Base-by-base conservation (phyloP, 2,797 vertebrate genomes). In the Xerus rutilus region DNA sequence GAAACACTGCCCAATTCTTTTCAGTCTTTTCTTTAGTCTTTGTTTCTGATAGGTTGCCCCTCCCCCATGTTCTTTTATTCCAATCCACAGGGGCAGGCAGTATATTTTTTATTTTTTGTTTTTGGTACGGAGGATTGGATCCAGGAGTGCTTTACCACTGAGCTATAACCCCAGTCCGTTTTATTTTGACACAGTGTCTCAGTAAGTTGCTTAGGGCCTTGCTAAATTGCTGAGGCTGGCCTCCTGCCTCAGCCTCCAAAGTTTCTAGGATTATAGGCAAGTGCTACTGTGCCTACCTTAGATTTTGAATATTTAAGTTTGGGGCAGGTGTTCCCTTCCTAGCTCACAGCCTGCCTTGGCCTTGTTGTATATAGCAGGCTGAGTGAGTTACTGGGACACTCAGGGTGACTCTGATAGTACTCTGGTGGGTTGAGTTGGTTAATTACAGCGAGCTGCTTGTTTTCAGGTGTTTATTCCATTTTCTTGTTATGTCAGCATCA, bases 361-460 rank as follows among this genome's bases (percentile, higher is more conserved):
- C 85, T 86, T 39, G 47, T n/a, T 77, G 52, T 57, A 57, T 81
- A 35, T 35, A 70, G 49, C 47, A 32, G 45, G n/a, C 52, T 39
- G 39, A 14, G 70, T 91, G 28, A 23, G 21, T 92, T 78, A 59
- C 86, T n/a, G 28, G 84, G 62, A 86, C n/a, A 77, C 64, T 64
- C 28, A 15, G 23, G 64, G 39, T 69, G 59, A 73, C 0, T 14
- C 45, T 95, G 59, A 92, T 25, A 79, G 39, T 81, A 57, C 57
- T n/a, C 79, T 93, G 32, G 39, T 86, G 70, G 45, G 88, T 25
- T 77, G 72, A 94, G 52, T 86, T 95, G 79, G 95, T 90, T 86
- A 92, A 47, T 79, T 64, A 96, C 39, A 96, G 91, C 54, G n/a
- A 85, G 92, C n/a, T 93, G 81, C 69, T 95, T 93, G 39, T 94